Evolutionary conservation across 2,113 vertebrate species (phyloP), one percentile per base, ranked within the genome.

Genomic region (Dicerorhinus sumatrensis): DNA sequence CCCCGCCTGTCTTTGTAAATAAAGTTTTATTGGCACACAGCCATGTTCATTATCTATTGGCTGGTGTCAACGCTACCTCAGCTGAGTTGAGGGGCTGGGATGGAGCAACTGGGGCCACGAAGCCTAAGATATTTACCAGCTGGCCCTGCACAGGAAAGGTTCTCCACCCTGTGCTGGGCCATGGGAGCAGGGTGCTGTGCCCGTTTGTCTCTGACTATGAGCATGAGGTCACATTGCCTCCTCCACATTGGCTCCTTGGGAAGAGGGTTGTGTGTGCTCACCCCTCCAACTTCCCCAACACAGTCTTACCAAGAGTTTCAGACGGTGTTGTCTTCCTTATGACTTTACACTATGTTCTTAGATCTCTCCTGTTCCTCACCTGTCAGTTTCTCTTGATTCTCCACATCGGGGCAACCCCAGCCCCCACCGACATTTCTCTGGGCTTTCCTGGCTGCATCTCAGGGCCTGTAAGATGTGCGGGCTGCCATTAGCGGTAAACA

Each of bases 11-110:
- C 88, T 36, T 29, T 77, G 58, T 31, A 12, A 7, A n/a, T 46
- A 62, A 75, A 75, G 86, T 31, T 62, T 75, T 75, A 36, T 39
- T 9, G 54, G 51, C 51, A 54, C 0, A 1, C 33, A 65, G 33
- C 20, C 42, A 8, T 0, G 0, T 11, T 21, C 16, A 12, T 63
- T 42, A 10, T 46, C 58, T 2, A 0, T 54, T 0, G 51, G 8
- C n/a, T 1, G 51, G 67, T 31, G 31, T 63, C 58, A 31, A 17
- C 2, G n/a, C 0, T 1, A 31, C 27, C 10, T 29, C 36, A 20
- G 58, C 60, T 42, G 29, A 21, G 27, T 13, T 39, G 29, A 63
- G 81, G 27, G 58, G 29, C 36, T 46, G 27, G 79, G 17, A 42
- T 9, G 25, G 16, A 46, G 17, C 63, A 12, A 6, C 5, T 23